phyloP scores from a whole-genome alignment of 1,140 invertebrate genomes.

The Melitaea cinxia region DNA sequence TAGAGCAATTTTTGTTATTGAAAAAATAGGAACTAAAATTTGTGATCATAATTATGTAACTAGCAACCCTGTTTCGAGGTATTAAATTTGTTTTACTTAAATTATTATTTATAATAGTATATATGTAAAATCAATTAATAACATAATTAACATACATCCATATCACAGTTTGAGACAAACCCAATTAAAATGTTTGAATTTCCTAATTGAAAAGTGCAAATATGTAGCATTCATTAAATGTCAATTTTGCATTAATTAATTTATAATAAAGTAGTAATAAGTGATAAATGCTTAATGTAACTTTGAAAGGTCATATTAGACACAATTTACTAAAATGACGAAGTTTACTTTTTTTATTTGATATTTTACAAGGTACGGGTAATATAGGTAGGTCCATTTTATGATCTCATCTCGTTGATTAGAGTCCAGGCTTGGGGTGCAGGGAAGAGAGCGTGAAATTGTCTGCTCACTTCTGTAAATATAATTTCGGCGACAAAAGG shows the following conservation, averaged over 20 bases:
- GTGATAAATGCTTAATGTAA: neutral
- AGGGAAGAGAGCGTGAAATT: constrained; percentile 80
- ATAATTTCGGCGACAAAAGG: constrained; percentile 81
- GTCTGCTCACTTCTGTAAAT: constrained; percentile 82
- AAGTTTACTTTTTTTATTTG: neutral
- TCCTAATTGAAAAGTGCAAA: neutral
- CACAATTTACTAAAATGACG: neutral
- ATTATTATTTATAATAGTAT: neutral
- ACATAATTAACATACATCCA: neutral
- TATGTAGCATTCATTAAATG: constrained; percentile 1
- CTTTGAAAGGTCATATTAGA: neutral
- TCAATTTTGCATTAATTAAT: neutral
- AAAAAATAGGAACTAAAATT: neutral
- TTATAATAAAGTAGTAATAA: neutral
- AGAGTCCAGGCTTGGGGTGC: constrained; percentile 67
- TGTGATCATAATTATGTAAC: neutral
- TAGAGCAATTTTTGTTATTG: too few relatives aligned
- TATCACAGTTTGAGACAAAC: neutral
- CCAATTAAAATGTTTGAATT: neutral
- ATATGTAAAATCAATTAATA: neutral
- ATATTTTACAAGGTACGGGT: neutral
- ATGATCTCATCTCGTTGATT: constrained; percentile 60
- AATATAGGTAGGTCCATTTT: constrained; percentile 46
- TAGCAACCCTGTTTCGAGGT: neutral
- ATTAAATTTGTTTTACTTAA: neutral